These are phyloP conservation scores for Ailuropoda melanoleuca DNA, from an alignment of 2,113 vertebrate species.

Conservation along the genomic window DNA sequence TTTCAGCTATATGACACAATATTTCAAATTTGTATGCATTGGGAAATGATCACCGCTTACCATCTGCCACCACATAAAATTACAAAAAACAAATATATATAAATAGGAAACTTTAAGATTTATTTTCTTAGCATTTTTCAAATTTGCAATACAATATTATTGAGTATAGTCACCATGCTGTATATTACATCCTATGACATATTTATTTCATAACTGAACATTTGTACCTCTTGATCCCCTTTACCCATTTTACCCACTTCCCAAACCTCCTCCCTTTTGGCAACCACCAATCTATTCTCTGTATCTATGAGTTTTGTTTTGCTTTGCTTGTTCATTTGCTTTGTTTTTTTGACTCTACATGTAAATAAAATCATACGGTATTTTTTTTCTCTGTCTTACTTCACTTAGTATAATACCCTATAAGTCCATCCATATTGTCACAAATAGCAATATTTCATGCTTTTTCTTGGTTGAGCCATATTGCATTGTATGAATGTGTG, in stretches of 20 bases:
- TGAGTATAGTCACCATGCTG: neutral
- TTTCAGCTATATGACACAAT: neutral
- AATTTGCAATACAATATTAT: neutral
- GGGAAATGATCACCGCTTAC: neutral
- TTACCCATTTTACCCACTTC: neutral
- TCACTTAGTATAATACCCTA: neutral
- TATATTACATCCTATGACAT: neutral
- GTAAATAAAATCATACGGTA: neutral
- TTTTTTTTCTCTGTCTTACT: neutral
- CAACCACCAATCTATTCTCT: neutral
- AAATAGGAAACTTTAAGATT: neutral
- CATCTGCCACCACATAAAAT: neutral
- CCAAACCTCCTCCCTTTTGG: neutral
- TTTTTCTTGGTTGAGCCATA: neutral
- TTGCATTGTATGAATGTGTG: neutral
- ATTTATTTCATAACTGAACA: neutral
- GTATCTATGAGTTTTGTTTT: neutral
- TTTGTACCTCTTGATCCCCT: neutral
- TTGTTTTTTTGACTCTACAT: neutral
- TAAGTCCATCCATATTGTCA: neutral
- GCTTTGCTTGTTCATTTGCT: neutral
- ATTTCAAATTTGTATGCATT: neutral
- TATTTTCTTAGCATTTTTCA: neutral
- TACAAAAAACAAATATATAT: neutral
- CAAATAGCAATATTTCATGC: neutral